Evolutionary conservation across 1,140 invertebrate species (phyloP), one percentile per base, ranked within the genome.

Genomic region (Globodera rostochiensis): DNA sequence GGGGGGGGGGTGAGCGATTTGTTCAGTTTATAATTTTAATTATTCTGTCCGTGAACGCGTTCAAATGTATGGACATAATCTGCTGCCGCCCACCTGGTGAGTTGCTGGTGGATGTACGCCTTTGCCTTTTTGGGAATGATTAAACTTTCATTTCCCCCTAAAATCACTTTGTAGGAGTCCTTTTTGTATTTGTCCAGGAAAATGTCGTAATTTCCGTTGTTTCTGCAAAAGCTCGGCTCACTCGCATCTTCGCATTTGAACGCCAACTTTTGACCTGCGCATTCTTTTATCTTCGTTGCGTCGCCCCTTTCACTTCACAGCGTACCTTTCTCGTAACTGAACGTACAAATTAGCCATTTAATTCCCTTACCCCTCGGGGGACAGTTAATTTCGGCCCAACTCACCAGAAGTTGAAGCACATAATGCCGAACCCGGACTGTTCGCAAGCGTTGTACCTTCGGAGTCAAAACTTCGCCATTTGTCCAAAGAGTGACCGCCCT

Each of bases 351-450:
- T 53, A 7, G 70, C 8, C 47, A 66, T 8, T 47, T 49, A 75
- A 36, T 75, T 75, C 8, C 11, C 25, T 8, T 45, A 15, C 19
- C 19, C 13, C 21, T 36, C n/a, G 36, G 36, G 36, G 36, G 36
- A 84, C 19, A 83, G 50, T 78, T n/a, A 13, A 80, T 15, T 50
- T 84, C 84, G 87, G 86, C 82, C 84, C 77, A 74, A 89, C 87
- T 60, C 81, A 82, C 73, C 87, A 89, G 80, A 88, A 89, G 79
- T 89, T 89, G 79, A 89, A 88, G 79, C 88, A 89, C 87, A 89
- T 88, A 21, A 89, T 80, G 66, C 88, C 88, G 60, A 89, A 89
- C 57, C 88, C 88, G 21, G 85, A 73, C 75, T 89, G 88, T 49
- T 84, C 80, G 74, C 88, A 89, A 25, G 88, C 88, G 21, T 83